Evolutionary conservation across 2,888 invertebrate species (phyloP), one percentile per base, ranked within the genome.

Genomic region (Lepetodrilus schrolli): DNA sequence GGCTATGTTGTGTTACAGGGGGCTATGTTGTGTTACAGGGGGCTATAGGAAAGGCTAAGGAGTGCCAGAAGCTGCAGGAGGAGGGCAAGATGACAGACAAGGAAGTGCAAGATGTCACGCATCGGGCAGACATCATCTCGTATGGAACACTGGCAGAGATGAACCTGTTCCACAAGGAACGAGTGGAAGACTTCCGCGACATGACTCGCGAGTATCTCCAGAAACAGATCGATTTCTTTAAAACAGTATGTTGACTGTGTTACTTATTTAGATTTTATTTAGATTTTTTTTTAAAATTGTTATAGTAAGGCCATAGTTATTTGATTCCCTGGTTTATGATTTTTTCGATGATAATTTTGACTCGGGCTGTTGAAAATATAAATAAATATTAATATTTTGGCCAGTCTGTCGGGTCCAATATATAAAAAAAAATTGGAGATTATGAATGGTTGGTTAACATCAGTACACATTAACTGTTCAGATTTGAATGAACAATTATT

Each of bases 91-190:
- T 96, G 93, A 94, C 94, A 82, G 93, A 94, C 76, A 93, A 93
- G 20, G 95, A 96, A 87, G 92, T 96, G 78, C 94, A 94, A 79
- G 95, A 95, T 87, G 94, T 97, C 10, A 92, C 94, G 78, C 93
- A 94, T 82, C 93, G 97, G 84, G 95, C 96, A 0, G 98, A 99
- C 90, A 94, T 96, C 17, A 94, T 98, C 86, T 96, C 97, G 0
- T 98, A 97, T 89, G 94, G 96, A 1, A 93, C 97, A 76, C 93
- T 98, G 90, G 97, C 98, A 72, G 99, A 99, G 92, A 94, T 98
- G 83, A 94, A 95, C 84, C 96, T 98, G 90, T 98, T 99, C 90
- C 96, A 97, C 89, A 91, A 92, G 30, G 96, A 97, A 88, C 93
- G 97, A 81, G 95, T 96, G 58, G 93, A 93, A 48, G 97, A 99